A percentile compares a stretch with the other conserved stretches of the same genome.
Evolutionary conservation across 1,140 invertebrate species (phyloP).

Genomic region (Panagrolaimus sp.): DNA sequence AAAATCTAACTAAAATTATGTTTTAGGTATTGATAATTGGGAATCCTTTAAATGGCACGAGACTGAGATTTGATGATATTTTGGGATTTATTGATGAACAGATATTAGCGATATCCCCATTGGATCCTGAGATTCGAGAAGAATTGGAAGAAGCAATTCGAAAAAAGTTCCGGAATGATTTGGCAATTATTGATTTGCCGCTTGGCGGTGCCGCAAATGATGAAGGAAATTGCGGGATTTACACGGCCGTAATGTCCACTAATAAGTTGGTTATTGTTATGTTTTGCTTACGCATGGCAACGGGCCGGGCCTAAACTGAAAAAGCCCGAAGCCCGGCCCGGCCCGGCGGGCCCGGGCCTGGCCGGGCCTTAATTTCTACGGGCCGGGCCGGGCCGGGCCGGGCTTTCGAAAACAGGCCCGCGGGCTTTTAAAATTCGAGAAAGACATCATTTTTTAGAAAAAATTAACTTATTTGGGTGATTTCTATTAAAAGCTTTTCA

Average conservation of each 20-base stretch:
- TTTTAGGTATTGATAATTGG: constrained; percentile 38
- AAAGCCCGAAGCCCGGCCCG: no score
- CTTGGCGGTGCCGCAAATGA: constrained; percentile 26
- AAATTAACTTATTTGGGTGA: no score
- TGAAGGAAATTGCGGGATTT: constrained; percentile 48
- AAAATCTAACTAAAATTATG: not conserved
- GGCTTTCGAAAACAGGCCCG: no score
- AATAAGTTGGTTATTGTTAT: constrained; percentile 46
- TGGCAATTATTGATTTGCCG: constrained; percentile 47
- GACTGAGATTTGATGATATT: constrained; percentile 44
- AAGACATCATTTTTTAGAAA: no score
- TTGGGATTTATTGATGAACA: constrained; percentile 48
- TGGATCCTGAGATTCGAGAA: constrained; percentile 34
- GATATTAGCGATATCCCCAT: constrained; percentile 33
- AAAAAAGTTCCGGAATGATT: constrained; percentile 31
- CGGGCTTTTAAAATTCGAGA: no score
- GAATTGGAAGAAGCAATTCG: constrained; percentile 30
- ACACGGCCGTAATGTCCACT: constrained; percentile 43
- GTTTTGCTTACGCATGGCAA: no score
- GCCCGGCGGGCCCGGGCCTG: no score
- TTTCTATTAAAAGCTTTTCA: no score
- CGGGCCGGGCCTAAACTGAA: no score
- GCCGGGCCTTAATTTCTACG: no score
- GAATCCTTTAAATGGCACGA: constrained; percentile 22
- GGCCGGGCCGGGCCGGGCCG: no score